A percentile compares a stretch with the other conserved stretches of the same genome.
phyloP scores from a whole-genome alignment of 2,113 vertebrate species.

The Vicugna pacos region DNA sequence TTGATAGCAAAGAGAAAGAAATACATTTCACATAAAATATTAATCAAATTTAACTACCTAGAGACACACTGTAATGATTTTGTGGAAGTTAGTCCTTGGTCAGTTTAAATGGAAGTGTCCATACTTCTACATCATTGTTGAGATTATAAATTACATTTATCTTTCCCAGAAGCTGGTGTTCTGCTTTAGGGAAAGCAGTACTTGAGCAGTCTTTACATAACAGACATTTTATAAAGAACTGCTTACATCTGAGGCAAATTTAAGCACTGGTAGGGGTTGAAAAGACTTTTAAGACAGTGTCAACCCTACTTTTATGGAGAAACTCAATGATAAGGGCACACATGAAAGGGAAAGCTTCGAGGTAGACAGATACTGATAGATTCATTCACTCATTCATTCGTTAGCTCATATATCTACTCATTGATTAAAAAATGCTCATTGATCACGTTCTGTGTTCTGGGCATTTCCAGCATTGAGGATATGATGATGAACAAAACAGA shows the following conservation, averaged over 20 bases:
- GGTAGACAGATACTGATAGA: background rate
- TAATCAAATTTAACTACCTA: slow-evolving; percentile 27
- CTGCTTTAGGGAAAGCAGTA: background rate
- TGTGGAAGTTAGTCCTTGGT: slow-evolving; percentile 27
- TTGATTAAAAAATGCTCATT: background rate
- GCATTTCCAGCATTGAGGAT: background rate
- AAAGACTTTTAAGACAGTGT: background rate
- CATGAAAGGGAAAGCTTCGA: background rate
- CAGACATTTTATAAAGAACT: background rate
- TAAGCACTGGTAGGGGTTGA: background rate
- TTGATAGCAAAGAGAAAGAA: slow-evolving; percentile 48
- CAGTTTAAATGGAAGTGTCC: background rate
- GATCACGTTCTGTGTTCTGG: background rate
- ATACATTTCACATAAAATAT: slow-evolving; percentile 46
- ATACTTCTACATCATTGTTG: background rate
- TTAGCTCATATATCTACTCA: background rate
- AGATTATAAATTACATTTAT: background rate
- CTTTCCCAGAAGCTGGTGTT: background rate
- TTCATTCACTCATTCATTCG: background rate
- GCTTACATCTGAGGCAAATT: background rate
- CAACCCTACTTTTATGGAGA: background rate
- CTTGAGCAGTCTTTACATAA: background rate
- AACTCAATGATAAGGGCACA: background rate
- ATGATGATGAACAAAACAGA: background rate
- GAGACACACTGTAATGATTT: background rate